These are phyloP conservation scores for Drosophila meridionalis DNA, from an alignment of 2,888 invertebrate species.

Conservation along the genomic window DNA sequence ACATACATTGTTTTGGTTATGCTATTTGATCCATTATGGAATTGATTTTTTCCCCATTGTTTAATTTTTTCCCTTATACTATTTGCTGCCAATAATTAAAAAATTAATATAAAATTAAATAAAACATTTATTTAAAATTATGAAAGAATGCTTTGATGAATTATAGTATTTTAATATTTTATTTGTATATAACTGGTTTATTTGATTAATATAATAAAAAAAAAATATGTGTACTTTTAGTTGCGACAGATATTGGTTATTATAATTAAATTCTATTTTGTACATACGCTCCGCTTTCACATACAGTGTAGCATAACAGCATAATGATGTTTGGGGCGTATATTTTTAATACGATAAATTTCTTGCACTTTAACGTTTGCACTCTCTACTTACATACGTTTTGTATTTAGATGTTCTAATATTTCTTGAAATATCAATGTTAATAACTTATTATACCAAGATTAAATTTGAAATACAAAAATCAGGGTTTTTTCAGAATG, in stretches of 20 bases:
- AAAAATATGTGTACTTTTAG: constrained; percentile 33
- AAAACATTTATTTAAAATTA: too few species aligned
- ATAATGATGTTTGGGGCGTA: constrained; percentile 21
- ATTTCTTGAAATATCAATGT: constrained; percentile 39
- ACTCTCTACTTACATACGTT: constrained; percentile 37
- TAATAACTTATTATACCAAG: constrained; percentile 9
- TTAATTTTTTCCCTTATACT: too few species aligned
- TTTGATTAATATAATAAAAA: constrained; percentile 21
- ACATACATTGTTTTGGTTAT: too few species aligned
- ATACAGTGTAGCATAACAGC: constrained; percentile 19
- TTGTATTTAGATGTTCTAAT: constrained; percentile 52
- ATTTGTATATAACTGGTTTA: constrained; percentile 1
- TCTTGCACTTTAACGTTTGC: constrained; percentile 24
- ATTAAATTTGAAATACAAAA: neutral
- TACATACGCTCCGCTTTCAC: constrained; percentile 35
- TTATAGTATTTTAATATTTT: neutral
- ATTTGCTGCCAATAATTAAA: too few species aligned
- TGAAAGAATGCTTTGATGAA: neutral
- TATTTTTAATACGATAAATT: constrained; percentile 19
- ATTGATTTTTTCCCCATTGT: too few species aligned
- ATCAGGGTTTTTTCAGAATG: constrained; percentile 78
- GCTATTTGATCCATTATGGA: too few species aligned
- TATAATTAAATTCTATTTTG: constrained; percentile 33
- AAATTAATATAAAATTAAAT: too few species aligned
- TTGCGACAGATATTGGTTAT: constrained; percentile 25